Percentiles rank a stretch among this genome's conserved stretches.
phyloP scores from a whole-genome alignment of 2,888 invertebrate genomes.

The Argyra leucocephala region DNA sequence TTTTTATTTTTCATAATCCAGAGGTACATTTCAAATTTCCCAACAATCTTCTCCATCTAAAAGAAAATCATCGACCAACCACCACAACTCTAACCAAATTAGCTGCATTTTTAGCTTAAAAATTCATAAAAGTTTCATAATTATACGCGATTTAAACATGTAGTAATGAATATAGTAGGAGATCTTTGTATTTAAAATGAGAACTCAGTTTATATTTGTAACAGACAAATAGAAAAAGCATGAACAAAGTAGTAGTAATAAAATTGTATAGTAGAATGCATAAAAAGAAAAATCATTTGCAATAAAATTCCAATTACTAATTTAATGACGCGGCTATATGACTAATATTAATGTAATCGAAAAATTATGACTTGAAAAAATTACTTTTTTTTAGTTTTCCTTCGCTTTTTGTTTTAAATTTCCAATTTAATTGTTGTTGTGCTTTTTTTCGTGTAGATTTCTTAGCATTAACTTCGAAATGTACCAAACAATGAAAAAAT shows the following conservation, averaged over 20 bases:
- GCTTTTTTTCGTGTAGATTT: background rate
- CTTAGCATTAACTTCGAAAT: background rate
- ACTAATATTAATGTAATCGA: background rate
- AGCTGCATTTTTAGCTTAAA: too few relatives aligned
- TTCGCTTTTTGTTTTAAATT: background rate
- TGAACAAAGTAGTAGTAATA: too few relatives aligned
- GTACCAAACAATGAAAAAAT: background rate
- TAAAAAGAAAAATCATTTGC: background rate
- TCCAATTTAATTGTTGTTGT: background rate
- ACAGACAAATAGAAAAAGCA: too few relatives aligned
- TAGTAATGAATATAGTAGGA: too few relatives aligned
- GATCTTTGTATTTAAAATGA: too few relatives aligned
- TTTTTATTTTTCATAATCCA: background rate
- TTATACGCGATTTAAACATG: too few relatives aligned
- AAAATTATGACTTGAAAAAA: background rate
- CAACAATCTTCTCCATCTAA: too few relatives aligned
- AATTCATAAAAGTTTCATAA: too few relatives aligned
- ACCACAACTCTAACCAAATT: too few relatives aligned
- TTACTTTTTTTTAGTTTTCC: background rate
- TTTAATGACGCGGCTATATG: constrained; percentile 1
- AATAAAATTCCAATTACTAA: constrained; percentile 3
- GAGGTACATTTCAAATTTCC: background rate
- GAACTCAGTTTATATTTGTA: too few relatives aligned
- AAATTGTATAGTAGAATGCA: too few relatives aligned
- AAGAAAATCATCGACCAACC: too few relatives aligned